Evolutionary conservation across 2,113 vertebrate species (phyloP), one percentile per base, ranked within the genome.

Genomic region (Okapia johnstoni): DNA sequence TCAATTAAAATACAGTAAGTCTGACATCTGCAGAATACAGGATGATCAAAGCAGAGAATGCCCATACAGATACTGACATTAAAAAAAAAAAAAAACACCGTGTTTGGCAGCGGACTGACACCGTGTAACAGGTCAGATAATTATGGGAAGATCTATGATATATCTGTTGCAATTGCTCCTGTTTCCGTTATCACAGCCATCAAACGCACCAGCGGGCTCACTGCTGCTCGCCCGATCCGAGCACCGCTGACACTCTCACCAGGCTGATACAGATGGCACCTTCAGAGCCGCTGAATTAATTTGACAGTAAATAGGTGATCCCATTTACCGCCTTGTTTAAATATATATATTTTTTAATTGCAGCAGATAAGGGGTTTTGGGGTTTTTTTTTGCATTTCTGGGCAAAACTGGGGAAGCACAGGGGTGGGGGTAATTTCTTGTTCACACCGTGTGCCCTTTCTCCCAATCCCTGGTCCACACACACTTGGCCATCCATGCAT

Each of bases 251-350:
- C 98, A 99, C 96, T 98, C 73, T 98, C 66, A n/a, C 97, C 98
- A 96, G 97, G 97, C 98, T 98, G 97, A 98, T 98, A 97, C 97
- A 99, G 98, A 99, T 98, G 99, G 98, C 98, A 98, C 98, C 98
- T 98, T 97, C 95, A 80, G 95, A 98, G 98, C 97, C 84, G 96
- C 98, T 98, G 99, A 99, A 99, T 99, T 99, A 99, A 99, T 99
- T 98, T 99, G 99, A 99, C 99, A 99, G 99, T 99, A 99, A 99
- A 98, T 99, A 99, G 99, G 98, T 99, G 99, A 98, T 98, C 98
- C 98, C 98, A 97, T 97, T 98, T 96, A 98, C 99, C 96, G 87
- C 88, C 97, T 76, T 88, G 21, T 97, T 97, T 91, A 94, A 79
- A 93, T 97, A 58, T 95, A 40, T 36, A 54, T 97, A 97, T 98